Base-by-base conservation (phyloP, 1,140 invertebrate genomes). In the Lethocerus indicus region DNA sequence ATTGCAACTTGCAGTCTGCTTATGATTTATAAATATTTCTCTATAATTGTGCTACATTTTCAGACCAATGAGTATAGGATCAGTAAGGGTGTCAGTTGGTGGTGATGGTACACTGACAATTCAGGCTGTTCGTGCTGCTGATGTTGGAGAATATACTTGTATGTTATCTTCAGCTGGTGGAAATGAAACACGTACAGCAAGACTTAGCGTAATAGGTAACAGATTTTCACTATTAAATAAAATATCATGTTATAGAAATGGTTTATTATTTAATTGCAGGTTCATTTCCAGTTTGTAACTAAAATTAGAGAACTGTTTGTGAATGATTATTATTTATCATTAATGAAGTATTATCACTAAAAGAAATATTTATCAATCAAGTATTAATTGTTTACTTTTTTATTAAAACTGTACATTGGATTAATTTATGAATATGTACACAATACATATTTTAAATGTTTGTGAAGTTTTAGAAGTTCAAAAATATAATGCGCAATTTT, bases 171-270 rank as follows among this genome's bases (percentile, higher is more conserved):
- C 91, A 18, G 74, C 82, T 21, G 91, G 87, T 32, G 92, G 92
- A 26, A 93, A 93, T 63, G 91, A 95, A 64, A 88, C 84, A 2
- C 73, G 89, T 14, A 74, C 75, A 20, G 90, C 91, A 0, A 68
- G 77, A 37, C 69, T 94, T 18, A 81, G 82, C 59, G 87, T 94
- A 55, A 89, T 94, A 24, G 51, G 51, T 53, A 44, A 1, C 13
- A 32, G 9, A n/a, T 39, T 20, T 2, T 37, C 5, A 1, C 4
- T 39, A 3, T 39, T 39, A 20, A 3, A 13, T 39, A 20, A 20
- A 39, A 20, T 39, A 5, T 39, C 23, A 5, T n/a, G 4, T 37
- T 9, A 37, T 37, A 3, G 20, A 3, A 36, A 36, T 16, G n/a
- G 7, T 16, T 36, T 2, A 16, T 16, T 9, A 16, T n/a, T 9